These are phyloP conservation scores for Miniopterus natalensis DNA, from an alignment of 2,113 vertebrate genomes.

Conservation along the genomic window DNA sequence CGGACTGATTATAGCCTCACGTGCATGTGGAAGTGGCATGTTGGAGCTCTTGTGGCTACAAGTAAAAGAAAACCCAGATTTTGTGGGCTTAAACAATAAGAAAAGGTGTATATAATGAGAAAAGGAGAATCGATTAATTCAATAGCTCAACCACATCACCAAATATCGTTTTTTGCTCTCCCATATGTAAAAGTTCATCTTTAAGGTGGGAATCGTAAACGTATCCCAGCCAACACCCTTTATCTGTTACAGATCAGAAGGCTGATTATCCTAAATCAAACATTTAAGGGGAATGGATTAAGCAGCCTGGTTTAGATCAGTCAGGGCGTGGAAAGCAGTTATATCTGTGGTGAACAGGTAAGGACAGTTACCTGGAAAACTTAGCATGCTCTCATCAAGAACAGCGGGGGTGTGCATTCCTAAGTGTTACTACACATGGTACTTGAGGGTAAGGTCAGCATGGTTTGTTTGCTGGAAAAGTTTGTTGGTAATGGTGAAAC, in stretches of 20 bases:
- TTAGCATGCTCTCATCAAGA: neutral
- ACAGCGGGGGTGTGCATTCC: neutral
- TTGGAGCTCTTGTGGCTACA: neutral
- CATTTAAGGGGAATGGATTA: neutral
- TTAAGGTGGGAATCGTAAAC: neutral
- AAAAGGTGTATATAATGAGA: neutral
- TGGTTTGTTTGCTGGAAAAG: neutral
- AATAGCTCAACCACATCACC: neutral
- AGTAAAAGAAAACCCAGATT: neutral
- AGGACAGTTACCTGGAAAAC: neutral
- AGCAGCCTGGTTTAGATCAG: neutral
- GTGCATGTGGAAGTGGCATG: neutral
- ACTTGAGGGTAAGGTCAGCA: neutral
- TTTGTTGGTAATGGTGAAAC: neutral
- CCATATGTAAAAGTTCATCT: neutral
- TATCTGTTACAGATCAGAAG: neutral
- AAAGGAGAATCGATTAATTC: neutral
- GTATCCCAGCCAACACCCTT: neutral
- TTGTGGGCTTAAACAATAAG: neutral
- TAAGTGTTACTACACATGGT: neutral
- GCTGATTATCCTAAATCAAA: neutral
- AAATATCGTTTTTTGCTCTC: neutral
- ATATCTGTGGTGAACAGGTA: neutral
- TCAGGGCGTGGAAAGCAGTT: neutral
- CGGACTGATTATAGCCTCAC: neutral